Evolutionary conservation across 2,113 vertebrate genomes (phyloP).

Genomic region (Callocephalon fimbriatum): DNA sequence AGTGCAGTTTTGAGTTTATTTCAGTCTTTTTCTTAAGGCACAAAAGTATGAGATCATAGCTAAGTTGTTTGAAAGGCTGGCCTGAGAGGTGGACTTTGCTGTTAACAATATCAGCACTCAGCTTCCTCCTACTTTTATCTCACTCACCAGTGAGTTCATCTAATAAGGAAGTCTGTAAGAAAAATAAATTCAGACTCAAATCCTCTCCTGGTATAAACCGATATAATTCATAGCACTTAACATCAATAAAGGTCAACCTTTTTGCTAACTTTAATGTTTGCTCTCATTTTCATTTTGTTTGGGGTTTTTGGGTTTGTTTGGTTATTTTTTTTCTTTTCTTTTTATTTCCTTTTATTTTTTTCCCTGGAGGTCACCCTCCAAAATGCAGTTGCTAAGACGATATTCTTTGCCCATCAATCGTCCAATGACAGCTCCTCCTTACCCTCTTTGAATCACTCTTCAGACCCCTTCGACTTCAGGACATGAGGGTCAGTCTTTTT

Average conservation of each 20-base stretch:
- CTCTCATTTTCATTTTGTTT: not conserved
- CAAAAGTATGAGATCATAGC: constrained; percentile 1
- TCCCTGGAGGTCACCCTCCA: not conserved
- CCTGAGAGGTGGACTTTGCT: not conserved
- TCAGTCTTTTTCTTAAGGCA: not conserved
- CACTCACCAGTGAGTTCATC: not conserved
- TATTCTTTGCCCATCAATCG: not conserved
- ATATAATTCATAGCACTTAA: constrained; percentile 20
- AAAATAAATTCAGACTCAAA: constrained; percentile 37
- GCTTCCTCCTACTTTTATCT: constrained; percentile 30
- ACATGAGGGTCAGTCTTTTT: constrained; percentile 42
- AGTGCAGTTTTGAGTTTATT: not conserved
- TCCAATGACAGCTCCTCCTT: not conserved
- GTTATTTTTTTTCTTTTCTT: fast-evolving
- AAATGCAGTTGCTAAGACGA: constrained; percentile 10
- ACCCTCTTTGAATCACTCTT: constrained; percentile 9
- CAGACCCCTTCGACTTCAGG: not conserved
- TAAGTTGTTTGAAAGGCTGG: not conserved
- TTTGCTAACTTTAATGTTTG: not conserved
- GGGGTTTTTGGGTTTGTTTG: no score
- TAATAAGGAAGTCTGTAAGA: not conserved
- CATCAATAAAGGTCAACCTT: not conserved
- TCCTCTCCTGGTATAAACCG: not conserved
- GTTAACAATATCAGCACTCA: not conserved
- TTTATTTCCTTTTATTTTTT: fast-evolving